Evolutionary conservation across 2,888 invertebrate genomes (phyloP).

Genomic region (Pachliopta kotzebuea): DNA sequence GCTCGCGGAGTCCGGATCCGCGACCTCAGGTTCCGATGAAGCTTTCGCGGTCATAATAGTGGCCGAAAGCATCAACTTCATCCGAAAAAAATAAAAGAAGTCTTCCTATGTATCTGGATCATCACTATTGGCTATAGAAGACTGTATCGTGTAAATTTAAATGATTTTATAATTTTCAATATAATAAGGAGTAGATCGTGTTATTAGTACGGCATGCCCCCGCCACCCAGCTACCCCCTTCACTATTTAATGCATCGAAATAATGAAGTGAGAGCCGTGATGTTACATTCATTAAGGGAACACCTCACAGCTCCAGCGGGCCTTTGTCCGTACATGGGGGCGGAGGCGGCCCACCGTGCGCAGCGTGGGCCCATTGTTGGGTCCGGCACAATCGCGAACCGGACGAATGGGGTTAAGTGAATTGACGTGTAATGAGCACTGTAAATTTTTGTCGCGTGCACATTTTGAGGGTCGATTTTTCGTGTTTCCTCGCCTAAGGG

Average conservation of each 20-base stretch:
- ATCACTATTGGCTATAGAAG: too few relatives aligned
- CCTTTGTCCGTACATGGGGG: constrained; percentile 45
- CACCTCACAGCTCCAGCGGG: constrained; percentile 35
- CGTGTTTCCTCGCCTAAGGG: constrained; percentile 38
- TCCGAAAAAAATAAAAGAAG: too few relatives aligned
- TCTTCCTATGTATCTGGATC: too few relatives aligned
- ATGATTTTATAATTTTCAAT: too few relatives aligned
- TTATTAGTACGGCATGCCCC: too few relatives aligned
- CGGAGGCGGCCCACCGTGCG: constrained; percentile 55
- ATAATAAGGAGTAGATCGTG: too few relatives aligned
- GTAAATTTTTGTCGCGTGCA: constrained; percentile 51
- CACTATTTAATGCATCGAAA: constrained; percentile 3
- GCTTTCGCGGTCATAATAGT: too few relatives aligned
- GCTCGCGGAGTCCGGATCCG: too few relatives aligned
- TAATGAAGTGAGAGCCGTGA: constrained; percentile 13
- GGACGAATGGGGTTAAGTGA: constrained; percentile 49
- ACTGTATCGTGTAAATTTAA: too few relatives aligned
- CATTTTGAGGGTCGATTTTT: constrained; percentile 34
- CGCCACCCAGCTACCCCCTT: background rate
- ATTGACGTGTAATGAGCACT: constrained; percentile 62
- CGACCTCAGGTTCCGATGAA: too few relatives aligned
- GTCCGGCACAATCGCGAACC: constrained; percentile 28
- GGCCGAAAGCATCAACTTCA: too few relatives aligned
- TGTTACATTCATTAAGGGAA: constrained; percentile 34
- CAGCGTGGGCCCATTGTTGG: constrained; percentile 49